phyloP scores from a whole-genome alignment of 1,140 invertebrate species.

The Drosophila tristis region DNA sequence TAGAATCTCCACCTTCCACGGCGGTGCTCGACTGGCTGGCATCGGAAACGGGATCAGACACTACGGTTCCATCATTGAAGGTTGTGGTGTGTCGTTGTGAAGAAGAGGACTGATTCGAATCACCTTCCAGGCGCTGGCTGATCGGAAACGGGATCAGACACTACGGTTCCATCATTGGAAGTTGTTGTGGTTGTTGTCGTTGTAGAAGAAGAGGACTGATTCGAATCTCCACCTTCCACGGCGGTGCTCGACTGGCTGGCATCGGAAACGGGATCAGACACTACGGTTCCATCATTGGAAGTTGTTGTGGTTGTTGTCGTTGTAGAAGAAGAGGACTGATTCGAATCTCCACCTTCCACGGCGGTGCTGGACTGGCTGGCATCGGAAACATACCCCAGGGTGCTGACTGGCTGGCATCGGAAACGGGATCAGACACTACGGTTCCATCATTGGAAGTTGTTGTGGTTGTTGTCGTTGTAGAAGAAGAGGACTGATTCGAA shows the following conservation, averaged over 20 bases:
- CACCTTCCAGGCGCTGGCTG: background rate
- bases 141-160: background rate
- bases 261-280: background rate
- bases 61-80: background rate
- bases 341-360: background rate
- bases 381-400: background rate
- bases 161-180: background rate
- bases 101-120: constrained; percentile 1
- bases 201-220: constrained; percentile 4
- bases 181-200: constrained; percentile 6
- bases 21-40: background rate
- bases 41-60: background rate
- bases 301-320: constrained; percentile 5
- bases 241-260: background rate
- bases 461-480: constrained; percentile 10
- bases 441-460: background rate
- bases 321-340: constrained; percentile 10
- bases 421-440: background rate
- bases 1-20: background rate
- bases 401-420: background rate
- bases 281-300: constrained; percentile 2
- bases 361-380: background rate
- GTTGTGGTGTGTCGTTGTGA: constrained; percentile 4
- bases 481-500: background rate
- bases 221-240: background rate